These are phyloP conservation scores for Parnassius smintheus DNA, from an alignment of 2,888 invertebrate species.

Conservation along the genomic window DNA sequence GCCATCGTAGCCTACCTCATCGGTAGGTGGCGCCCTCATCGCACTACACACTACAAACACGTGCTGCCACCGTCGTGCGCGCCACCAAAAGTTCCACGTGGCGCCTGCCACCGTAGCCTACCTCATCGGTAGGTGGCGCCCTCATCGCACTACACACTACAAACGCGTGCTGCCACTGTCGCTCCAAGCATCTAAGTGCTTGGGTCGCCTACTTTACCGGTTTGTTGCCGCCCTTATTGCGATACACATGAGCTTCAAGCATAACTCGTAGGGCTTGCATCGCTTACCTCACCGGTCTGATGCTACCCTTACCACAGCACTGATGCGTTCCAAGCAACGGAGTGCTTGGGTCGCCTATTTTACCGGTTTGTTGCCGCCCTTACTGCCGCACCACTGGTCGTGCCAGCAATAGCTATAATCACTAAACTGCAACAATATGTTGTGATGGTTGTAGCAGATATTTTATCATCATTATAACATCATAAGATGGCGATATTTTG, in stretches of 20 bases:
- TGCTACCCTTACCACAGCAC: too few relatives aligned
- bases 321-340: conserved; percentile 48
- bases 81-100: too few relatives aligned
- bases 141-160: too few relatives aligned
- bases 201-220: conserved; percentile 96
- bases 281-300: conserved; percentile 40
- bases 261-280: conserved; percentile 81
- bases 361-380: conserved; percentile 80
- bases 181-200: conserved; percentile 79
- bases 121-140: too few relatives aligned
- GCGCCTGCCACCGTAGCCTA: too few relatives aligned
- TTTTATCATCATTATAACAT: too few relatives aligned
- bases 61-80: too few relatives aligned
- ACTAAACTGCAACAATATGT: too few relatives aligned
- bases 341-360: conserved; percentile 95
- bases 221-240: conserved; percentile 41
- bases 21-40: conserved; percentile 64
- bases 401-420: conserved; percentile 81
- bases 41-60: too few relatives aligned
- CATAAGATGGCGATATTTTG: too few relatives aligned
- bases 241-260: conserved; percentile 89
- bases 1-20: conserved; percentile 96
- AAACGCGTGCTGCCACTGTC: too few relatives aligned
- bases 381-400: conserved; percentile 45
- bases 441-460: too few relatives aligned